phyloP scores from a whole-genome alignment of 2,888 invertebrate species.

The Tipula lateralis region DNA sequence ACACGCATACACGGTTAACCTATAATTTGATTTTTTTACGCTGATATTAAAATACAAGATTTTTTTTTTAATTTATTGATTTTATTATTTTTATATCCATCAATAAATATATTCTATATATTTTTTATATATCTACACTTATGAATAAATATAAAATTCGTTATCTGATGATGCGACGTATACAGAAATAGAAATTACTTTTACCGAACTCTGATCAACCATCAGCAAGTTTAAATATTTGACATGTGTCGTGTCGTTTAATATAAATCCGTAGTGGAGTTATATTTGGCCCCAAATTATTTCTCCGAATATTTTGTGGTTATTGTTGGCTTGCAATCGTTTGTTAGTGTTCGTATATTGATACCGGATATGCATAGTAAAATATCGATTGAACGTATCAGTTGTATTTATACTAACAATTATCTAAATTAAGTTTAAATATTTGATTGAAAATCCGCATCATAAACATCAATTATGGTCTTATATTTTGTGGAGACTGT shows the following conservation, averaged over 20 bases:
- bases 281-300: no score
- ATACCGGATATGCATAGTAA: no score
- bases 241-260: background rate
- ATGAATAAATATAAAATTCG: background rate
- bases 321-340: no score
- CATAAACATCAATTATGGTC: no score
- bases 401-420: no score
- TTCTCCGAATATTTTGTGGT: no score
- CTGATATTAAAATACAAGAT: background rate
- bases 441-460: no score
- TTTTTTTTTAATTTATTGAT: background rate
- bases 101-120: background rate
- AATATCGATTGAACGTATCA: no score
- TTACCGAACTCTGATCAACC: background rate
- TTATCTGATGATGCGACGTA: background rate
- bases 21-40: background rate
- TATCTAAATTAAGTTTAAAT: no score
- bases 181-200: background rate
- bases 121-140: background rate
- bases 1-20: background rate
- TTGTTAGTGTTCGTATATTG: no score
- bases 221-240: background rate
- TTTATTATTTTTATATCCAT: conserved; percentile 6
- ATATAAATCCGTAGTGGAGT: no score
- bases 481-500: no score